Evolutionary conservation across 2,113 vertebrate species (phyloP), one percentile per base, ranked within the genome.

Genomic region (Centrocercus urophasianus): DNA sequence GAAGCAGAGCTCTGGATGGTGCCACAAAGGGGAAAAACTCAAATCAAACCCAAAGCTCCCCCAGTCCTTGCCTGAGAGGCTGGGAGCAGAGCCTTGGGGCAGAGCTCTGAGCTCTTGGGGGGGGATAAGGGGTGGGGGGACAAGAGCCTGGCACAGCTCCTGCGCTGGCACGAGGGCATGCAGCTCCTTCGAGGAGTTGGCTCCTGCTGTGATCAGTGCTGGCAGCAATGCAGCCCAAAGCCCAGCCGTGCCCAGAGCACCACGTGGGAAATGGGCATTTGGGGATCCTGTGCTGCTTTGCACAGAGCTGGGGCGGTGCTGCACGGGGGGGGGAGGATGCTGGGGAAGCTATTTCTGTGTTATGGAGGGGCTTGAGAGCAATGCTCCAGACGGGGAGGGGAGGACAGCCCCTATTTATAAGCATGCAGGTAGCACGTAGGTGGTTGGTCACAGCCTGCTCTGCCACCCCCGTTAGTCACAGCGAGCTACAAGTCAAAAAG

Each of bases 381-480:
- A 56, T 0, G 13, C 43, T 88, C 47, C 79, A 4, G 16, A 74
- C 0, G 34, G 81, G 59, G 43, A 12, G 52, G 12, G 43, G 48
- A 66, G 92, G 89, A 16, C 65, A 78, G 61, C 16, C 25, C 52
- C 73, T 47, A 48, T 80, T 90, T 83, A 71, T 40, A 78, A 63
- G 88, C 9, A 0, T 30, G 1, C 91, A 93, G 94, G 93, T 95
- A 94, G 84, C 91, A 34, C 3, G 86, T 16, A 50, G 91, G 91
- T 32, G 79, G 24, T 19, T 73, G 95, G 95, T 48, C 89, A 47
- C 87, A 88, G 88, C 63, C 71, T 4, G 82, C 89, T 25, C 63
- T 54, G 89, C 92, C 93, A 93, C 83, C 87, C 87, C 10, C 40
- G 83, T 93, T 95, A 93, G 82, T 94, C 93, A 91, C 88, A 64